A percentile compares a stretch with the other conserved stretches of the same genome.
phyloP scores from a whole-genome alignment of 2,888 invertebrate genomes.

The Nebria brevicollis region DNA sequence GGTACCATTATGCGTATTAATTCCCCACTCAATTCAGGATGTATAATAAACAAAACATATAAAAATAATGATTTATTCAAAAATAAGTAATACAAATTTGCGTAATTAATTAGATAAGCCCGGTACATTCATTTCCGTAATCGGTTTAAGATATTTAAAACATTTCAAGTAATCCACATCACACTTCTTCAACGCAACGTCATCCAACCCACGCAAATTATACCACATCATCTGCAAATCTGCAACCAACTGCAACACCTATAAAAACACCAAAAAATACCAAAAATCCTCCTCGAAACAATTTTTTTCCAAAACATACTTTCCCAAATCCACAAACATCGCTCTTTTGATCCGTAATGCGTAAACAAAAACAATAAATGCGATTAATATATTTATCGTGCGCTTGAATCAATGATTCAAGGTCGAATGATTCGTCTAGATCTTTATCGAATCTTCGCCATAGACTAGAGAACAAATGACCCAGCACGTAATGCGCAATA shows the following conservation, averaged over 20 bases:
- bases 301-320: slow-evolving; percentile 51
- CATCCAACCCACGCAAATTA: slow-evolving; percentile 51
- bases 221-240: slow-evolving; percentile 57
- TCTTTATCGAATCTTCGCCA: slow-evolving; percentile 56
- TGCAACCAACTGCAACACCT: slow-evolving; percentile 57
- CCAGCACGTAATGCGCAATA: slow-evolving; percentile 60
- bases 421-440: slow-evolving; percentile 58
- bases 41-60: too few species aligned
- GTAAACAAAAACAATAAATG: slow-evolving; percentile 51
- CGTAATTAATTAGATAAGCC: slow-evolving; percentile 14
- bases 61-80: slow-evolving; percentile 21
- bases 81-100: slow-evolving; percentile 22
- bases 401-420: slow-evolving; percentile 56
- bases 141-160: slow-evolving; percentile 53
- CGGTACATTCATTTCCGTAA: slow-evolving; percentile 49
- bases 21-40: too few species aligned
- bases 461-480: slow-evolving; percentile 56
- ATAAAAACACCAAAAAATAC: slow-evolving; percentile 47
- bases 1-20: too few species aligned
- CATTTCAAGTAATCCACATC: slow-evolving; percentile 54
- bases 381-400: slow-evolving; percentile 58
- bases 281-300: not conserved
- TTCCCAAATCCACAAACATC: slow-evolving; percentile 53
- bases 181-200: slow-evolving; percentile 53
- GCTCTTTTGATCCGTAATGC: slow-evolving; percentile 52